Conservation (phyloP, 2,113 vertebrate genomes). For the Orthonyx spaldingii region DNA sequence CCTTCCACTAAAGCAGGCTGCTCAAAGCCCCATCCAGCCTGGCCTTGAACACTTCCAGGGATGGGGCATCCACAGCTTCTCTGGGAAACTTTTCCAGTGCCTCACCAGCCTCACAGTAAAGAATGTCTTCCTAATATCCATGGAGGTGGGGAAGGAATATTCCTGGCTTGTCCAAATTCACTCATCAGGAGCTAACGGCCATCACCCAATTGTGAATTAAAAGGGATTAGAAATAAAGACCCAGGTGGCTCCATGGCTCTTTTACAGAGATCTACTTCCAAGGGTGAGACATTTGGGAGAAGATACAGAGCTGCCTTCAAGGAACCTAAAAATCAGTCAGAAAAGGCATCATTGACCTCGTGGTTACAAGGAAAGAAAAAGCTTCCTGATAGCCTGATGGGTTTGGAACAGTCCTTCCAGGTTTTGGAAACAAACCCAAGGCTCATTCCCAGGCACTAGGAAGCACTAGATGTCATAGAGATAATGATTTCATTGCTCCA, state of each 20-base stretch:
- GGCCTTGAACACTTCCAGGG: neutral
- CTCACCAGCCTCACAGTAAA: neutral
- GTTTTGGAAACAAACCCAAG: neutral
- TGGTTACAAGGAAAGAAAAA: neutral
- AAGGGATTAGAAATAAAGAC: neutral
- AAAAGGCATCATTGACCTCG: neutral
- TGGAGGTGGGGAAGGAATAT: neutral
- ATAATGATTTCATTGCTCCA: neutral
- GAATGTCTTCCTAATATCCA: no score
- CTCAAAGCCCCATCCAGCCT: neutral
- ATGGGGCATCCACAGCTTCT: neutral
- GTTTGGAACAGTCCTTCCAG: neutral
- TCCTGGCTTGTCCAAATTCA: neutral
- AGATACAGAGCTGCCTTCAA: neutral
- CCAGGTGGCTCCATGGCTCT: neutral
- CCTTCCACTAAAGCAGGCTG: neutral
- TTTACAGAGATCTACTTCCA: neutral
- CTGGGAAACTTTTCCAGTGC: neutral
- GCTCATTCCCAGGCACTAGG: neutral
- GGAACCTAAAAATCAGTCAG: neutral
- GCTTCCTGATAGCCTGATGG: neutral
- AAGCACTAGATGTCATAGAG: neutral
- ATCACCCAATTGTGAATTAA: neutral
- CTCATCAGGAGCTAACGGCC: neutral
- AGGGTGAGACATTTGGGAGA: neutral